Evolutionary conservation across 2,888 invertebrate genomes (phyloP).

Genomic region (Polietes domitor): DNA sequence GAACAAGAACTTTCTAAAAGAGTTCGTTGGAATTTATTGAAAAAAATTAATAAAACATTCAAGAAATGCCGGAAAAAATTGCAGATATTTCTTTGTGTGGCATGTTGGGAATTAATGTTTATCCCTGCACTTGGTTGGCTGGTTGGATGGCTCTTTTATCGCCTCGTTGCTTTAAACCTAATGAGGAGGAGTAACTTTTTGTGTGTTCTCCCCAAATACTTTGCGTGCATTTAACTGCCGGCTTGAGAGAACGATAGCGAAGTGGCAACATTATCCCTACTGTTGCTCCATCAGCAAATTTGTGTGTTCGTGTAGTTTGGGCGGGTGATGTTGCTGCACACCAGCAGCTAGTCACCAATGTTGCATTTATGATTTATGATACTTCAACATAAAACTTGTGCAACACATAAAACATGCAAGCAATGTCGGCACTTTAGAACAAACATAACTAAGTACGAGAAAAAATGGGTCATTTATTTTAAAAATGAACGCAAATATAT

Average conservation of each 20-base stretch:
- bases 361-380: constrained; percentile 62
- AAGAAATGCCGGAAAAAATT: background rate
- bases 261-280: background rate
- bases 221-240: constrained; percentile 51
- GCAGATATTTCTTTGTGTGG: constrained; percentile 7
- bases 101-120: constrained; percentile 22
- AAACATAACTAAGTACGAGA: background rate
- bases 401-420: constrained; percentile 26
- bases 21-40: background rate
- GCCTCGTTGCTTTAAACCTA: constrained; percentile 2
- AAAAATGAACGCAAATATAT: background rate
- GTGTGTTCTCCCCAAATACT: constrained; percentile 25
- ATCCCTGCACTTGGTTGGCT: constrained; percentile 1
- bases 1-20: background rate
- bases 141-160: background rate
- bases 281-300: background rate
- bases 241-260: background rate
- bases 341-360: constrained; percentile 47
- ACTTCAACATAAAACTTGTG: constrained; percentile 55
- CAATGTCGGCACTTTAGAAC: constrained; percentile 19
- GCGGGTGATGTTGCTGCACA: constrained; percentile 24
- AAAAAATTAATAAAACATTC: constrained; percentile 8
- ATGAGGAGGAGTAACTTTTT: constrained; percentile 20
- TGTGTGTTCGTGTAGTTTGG: background rate
- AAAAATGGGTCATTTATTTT: background rate